Evolutionary conservation across 2,797 vertebrate genomes (phyloP), one percentile per base, ranked within the genome.

Genomic region (Ctenosaura bakeri): DNA sequence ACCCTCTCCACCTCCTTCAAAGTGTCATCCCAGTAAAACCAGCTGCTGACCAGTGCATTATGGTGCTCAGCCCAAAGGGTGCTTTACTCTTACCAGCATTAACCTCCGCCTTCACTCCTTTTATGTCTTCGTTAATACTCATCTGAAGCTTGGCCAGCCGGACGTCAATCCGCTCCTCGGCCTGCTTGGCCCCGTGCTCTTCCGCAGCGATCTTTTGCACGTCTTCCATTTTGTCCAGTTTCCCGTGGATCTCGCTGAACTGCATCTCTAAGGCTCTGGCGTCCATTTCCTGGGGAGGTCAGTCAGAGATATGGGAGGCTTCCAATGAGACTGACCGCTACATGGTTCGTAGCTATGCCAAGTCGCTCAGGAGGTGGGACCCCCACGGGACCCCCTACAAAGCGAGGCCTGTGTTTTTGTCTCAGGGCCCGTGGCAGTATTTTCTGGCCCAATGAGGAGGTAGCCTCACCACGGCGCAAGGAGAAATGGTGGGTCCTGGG

Each of bases 81-180:
- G 35, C 35, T 74, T 35, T 89, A 97, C 1, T 88, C 97, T 90
- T 97, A 98, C 97, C 97, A 6, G 97, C 95, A 0, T 97, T 97
- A 10, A 97, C 96, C 92, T 97, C 97, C 0, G 97, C 96, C 91
- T 97, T 98, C 94, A 98, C 97, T 80, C 97, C 96, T 94, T 98
- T 97, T 93, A 98, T 92, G 56, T 97, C 97, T 89, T 96, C 97
- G 0, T 91, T 97, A 93, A 97, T 96, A 89, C 97, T 96, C 2
- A 93, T 88, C 90, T 98, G 97, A 91, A 97, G 94, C 91, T 96
- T 96, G 95, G 89, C 95, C 93, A 98, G 97, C 38, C 95, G 95
- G 89, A 96, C 93, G 0, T 96, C 97, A 90, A 97, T 92, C 92
- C 95, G 97, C 59, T 97, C 97, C 90, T 97, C 97, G 1, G 95